Base-by-base conservation (phyloP, 2,888 invertebrate species). In the Monochamus alternatus region DNA sequence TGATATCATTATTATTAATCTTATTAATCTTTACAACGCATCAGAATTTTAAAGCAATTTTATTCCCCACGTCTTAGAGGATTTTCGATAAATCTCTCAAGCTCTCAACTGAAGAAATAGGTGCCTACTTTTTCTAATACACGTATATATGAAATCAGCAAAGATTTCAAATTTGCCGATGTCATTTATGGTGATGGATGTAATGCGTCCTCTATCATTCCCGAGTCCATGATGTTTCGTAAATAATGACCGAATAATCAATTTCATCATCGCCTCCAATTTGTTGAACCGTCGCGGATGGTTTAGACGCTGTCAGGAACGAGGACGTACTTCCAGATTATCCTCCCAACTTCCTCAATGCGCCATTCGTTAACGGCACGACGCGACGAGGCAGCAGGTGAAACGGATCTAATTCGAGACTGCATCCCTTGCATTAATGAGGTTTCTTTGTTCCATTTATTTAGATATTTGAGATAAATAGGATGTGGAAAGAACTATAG, bases 231-330 rank as follows among this genome's bases (percentile, higher is more conserved):
- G 68, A 58, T 58, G 43, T 68, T 68, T 44, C 58, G 68, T 44
- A 68, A 68, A 58, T 68, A 38, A 59, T 14, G 59, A 58, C 12
- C 31, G 58, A 67, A 58, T 68, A 68, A 68, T 68, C 68, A 68
- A 68, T 68, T 51, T 58, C 32, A 38, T 68, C 68, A 52, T 68
- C 68, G 68, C 43, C 44, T 14, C 5, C 68, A 44, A 43, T 51
- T 68, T 44, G 14, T 22, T 14, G n/a, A 51, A 44, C 14, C 9
- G 43, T 4, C 30, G 30, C 52, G 8, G 55, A 14, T 55, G 67
- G n/a, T 38, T 44, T n/a, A 31, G 55, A 55, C 38, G 30, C 3
- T 30, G 44, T 44, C 51, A 31, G 65, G 12, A 31, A 5, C 65
- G 30, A 65, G 51, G 30, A 65, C 14, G 51, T 65, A 65, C 44